phyloP scores from a whole-genome alignment of 1,140 invertebrate species.

The Vanessa tameamea region DNA sequence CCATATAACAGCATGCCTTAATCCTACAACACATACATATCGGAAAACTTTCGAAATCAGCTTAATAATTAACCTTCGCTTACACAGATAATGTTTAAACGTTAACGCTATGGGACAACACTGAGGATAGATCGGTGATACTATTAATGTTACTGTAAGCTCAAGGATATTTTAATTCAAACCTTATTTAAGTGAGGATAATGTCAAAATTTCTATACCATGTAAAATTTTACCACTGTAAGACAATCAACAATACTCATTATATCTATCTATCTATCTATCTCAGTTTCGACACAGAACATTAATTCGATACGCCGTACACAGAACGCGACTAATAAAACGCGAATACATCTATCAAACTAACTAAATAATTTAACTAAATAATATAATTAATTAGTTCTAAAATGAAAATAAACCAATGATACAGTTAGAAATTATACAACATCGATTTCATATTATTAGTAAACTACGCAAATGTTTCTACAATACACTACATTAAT shows the following conservation, averaged over 20 bases:
- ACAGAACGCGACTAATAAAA: neutral
- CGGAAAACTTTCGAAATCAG: neutral
- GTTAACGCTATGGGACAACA: conserved; percentile 8
- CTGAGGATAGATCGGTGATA: conserved; percentile 4
- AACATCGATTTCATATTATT: conserved; percentile 30
- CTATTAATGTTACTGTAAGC: neutral
- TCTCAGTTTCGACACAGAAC: neutral
- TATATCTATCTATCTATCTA: neutral
- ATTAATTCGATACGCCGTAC: neutral
- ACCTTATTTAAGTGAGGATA: neutral
- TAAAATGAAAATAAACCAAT: conserved; percentile 34
- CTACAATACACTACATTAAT: conserved; percentile 18
- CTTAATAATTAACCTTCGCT: conserved; percentile 3
- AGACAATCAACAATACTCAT: neutral
- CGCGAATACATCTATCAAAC: conserved; percentile 19
- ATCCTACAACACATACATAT: conserved; percentile 14
- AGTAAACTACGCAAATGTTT: conserved; percentile 19
- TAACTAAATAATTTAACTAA: conserved; percentile 55
- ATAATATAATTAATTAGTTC: conserved; percentile 40
- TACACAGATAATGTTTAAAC: conserved; percentile 6
- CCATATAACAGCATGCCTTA: conserved; percentile 12
- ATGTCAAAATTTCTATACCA: neutral
- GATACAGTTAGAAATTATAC: conserved; percentile 44
- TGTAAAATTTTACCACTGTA: neutral
- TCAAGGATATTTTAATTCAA: neutral